Conservation (phyloP, 1,140 invertebrate species). For the Heterodera schachtii region DNA sequence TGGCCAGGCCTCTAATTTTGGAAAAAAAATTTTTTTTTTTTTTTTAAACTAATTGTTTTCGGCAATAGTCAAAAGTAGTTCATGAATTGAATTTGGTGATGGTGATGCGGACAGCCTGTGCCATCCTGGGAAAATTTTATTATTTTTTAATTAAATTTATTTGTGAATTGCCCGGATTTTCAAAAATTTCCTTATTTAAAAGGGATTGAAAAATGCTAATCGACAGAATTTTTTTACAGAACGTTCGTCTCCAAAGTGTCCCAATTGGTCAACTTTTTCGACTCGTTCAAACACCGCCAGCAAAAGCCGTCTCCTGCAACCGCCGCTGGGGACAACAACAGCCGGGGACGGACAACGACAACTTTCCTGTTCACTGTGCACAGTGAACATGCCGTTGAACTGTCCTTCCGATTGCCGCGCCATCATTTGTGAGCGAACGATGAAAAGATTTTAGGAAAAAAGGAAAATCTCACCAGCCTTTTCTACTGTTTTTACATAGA, state of each 20-base stretch:
- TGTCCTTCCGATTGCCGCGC: slow-evolving; percentile 48
- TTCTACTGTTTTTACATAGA: no score
- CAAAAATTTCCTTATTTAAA: no score
- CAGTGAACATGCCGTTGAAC: slow-evolving; percentile 45
- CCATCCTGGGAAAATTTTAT: no score
- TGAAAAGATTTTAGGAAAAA: no score
- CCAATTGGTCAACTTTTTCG: slow-evolving; percentile 8
- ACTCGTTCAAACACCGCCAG: neutral
- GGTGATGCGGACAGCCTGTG: neutral
- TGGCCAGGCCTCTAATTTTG: no score
- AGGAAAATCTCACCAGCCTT: no score
- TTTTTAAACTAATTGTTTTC: neutral
- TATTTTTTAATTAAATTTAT: no score
- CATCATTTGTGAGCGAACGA: slow-evolving; percentile 41
- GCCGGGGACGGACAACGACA: neutral
- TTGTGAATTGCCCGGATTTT: no score
- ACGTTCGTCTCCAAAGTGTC: slow-evolving; percentile 7
- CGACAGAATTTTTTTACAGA: neutral
- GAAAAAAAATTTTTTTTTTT: no score
- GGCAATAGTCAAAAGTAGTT: neutral
- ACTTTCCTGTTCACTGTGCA: slow-evolving; percentile 20
- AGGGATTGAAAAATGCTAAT: no score
- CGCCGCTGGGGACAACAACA: no score
- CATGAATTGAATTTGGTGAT: no score
- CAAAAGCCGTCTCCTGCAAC: neutral